A percentile compares a stretch with the other conserved stretches of the same genome.
phyloP scores from a whole-genome alignment of 2,888 invertebrate genomes.

The Drosophila eohydei region DNA sequence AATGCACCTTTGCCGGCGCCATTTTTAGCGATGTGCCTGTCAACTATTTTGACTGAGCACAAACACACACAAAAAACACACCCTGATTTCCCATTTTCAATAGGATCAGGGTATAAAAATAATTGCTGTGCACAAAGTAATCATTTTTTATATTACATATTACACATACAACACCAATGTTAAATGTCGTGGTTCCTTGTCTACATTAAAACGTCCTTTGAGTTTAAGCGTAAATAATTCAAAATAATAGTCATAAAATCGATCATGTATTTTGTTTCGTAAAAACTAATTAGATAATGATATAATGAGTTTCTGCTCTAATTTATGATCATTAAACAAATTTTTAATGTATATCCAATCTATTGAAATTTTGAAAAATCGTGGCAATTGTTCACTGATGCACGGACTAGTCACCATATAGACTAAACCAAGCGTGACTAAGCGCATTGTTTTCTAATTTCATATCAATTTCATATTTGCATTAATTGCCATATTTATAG shows the following conservation, averaged over 20 bases:
- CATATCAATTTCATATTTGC: neutral
- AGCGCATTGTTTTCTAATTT: neutral
- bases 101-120: no score
- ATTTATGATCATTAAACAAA: neutral
- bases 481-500: neutral
- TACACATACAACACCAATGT: neutral
- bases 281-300: neutral
- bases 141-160: neutral
- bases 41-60: conserved; percentile 20
- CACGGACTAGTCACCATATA: neutral
- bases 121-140: no score
- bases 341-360: neutral
- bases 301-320: neutral
- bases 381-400: neutral
- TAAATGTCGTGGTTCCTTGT: conserved; percentile 8
- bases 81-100: no score
- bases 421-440: neutral
- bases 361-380: neutral
- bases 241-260: conserved; percentile 1
- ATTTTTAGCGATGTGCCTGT: conserved; percentile 61
- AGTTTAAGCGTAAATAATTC: conserved; percentile 2
- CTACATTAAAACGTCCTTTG: conserved; percentile 6
- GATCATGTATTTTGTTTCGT: neutral
- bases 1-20: conserved; percentile 54
- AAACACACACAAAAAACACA: neutral